Base-by-base conservation (phyloP, 2,797 vertebrate species). In the Phataginus tetradactyla region DNA sequence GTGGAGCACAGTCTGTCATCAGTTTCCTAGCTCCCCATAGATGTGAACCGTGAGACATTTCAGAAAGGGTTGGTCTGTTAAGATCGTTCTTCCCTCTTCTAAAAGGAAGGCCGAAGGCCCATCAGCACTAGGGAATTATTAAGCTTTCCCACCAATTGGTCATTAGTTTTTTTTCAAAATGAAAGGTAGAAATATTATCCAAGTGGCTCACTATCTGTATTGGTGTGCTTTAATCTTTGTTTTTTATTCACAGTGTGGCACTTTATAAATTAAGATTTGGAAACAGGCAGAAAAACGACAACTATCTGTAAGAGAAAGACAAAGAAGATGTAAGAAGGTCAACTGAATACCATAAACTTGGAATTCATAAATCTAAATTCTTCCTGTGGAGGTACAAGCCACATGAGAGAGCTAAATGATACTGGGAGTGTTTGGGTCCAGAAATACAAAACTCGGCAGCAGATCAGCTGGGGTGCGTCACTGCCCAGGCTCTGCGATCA, bases 321-420 rank as follows among this genome's bases (percentile, higher is more conserved):
- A 69, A 91, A 85, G 42, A 45, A 12, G 14, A 79, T 10, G 5
- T 39, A 66, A 27, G 5, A 61, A 66, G 57, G 4, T n/a, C 37
- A 72, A 5, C 1, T 10, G 20, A 0, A 0, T 23, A 39, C 3
- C 17, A 45, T 53, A 64, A 57, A 29, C 2, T 49, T 71, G 14
- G 29, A 63, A 68, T 8, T 23, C 32, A 51, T 11, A 37, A 51
- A 78, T 29, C 7, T 39, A 42, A 91, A 53, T 23, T 39, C 5
- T 77, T 77, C 9, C 12, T 32, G 2, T 21, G 39, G 12, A 4
- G 0, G 0, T 63, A 1, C n/a, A 39, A 72, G 61, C n/a, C 63
- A 27, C 27, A 25, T 4, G 1, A 63, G 7, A 25, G 1, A 55
- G 5, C 29, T 21, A 59, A 49, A 23, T 34, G 55, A 57, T 27